Conservation (phyloP, 2,888 invertebrate species). For the Neuroscelio doddi region DNA sequence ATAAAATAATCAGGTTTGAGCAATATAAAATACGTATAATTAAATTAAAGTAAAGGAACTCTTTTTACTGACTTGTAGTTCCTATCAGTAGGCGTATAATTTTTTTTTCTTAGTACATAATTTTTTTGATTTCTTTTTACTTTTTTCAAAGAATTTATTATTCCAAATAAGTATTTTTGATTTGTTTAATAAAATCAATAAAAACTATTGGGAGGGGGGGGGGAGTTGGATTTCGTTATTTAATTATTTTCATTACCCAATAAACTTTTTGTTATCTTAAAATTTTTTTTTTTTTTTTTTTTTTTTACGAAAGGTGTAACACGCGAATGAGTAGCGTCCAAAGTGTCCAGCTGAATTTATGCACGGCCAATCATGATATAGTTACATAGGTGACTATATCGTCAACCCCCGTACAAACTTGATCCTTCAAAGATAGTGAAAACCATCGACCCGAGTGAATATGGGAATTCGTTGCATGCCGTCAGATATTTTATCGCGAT, state of each 20-base stretch:
- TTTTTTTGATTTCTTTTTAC: too few relatives aligned
- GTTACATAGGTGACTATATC: constrained; percentile 20
- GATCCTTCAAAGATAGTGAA: constrained; percentile 19
- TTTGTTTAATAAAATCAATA: too few relatives aligned
- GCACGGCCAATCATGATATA: constrained; percentile 16
- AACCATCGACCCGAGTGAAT: constrained; percentile 4
- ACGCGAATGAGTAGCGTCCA: constrained; percentile 4
- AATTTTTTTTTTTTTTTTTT: background rate
- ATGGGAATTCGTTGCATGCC: background rate
- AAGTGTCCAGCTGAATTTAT: background rate
- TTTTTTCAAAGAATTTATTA: too few relatives aligned
- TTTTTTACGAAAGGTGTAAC: background rate
- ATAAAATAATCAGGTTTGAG: too few relatives aligned
- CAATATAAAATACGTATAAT: too few relatives aligned
- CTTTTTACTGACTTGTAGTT: too few relatives aligned
- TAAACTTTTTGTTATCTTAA: too few relatives aligned
- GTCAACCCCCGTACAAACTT: constrained; percentile 13
- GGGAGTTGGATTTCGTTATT: background rate
- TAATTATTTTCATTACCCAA: background rate
- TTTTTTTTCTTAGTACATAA: too few relatives aligned
- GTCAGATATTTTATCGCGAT: background rate
- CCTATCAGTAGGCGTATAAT: too few relatives aligned
- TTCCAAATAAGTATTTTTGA: too few relatives aligned
- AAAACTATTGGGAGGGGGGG: too few relatives aligned
- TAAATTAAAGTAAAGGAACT: too few relatives aligned